phyloP scores from a whole-genome alignment of 2,113 vertebrate genomes.

The Colaptes auratus region DNA sequence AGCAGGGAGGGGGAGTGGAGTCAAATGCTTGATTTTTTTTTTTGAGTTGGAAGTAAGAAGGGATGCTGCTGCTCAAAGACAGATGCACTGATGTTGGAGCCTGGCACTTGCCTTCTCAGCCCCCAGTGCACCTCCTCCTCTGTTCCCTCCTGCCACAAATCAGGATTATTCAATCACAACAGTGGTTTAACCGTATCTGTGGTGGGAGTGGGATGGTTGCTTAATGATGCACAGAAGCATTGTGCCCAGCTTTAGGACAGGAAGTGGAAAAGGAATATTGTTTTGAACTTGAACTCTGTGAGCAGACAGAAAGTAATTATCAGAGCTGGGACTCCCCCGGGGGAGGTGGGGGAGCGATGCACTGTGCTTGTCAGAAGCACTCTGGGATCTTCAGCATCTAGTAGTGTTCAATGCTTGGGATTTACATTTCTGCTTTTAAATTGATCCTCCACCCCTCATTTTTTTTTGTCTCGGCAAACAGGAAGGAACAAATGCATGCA shows the following conservation, averaged over 20 bases:
- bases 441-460: not conserved
- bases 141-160: not conserved
- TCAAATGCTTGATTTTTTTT: not conserved
- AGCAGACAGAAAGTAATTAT: slow-evolving; percentile 51
- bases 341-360: not conserved
- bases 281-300: slow-evolving; percentile 56
- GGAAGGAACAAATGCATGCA: not conserved
- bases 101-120: not conserved
- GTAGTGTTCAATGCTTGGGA: not conserved
- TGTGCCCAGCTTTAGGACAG: slow-evolving; percentile 27
- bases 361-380: not conserved
- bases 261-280: slow-evolving; percentile 63
- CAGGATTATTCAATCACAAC: not conserved
- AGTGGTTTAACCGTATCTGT: not conserved
- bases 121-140: not conserved
- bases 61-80: not conserved
- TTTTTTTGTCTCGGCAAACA: not conserved
- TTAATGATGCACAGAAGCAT: not conserved
- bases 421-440: slow-evolving; percentile 50
- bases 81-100: not conserved
- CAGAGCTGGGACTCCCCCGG: not conserved
- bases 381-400: slow-evolving; percentile 24
- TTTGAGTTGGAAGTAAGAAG: not conserved
- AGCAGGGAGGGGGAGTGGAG: not conserved
- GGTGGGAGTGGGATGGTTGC: not conserved